Evolutionary conservation across 2,113 vertebrate species (phyloP).

Genomic region (Pycnonotus jocosus): DNA sequence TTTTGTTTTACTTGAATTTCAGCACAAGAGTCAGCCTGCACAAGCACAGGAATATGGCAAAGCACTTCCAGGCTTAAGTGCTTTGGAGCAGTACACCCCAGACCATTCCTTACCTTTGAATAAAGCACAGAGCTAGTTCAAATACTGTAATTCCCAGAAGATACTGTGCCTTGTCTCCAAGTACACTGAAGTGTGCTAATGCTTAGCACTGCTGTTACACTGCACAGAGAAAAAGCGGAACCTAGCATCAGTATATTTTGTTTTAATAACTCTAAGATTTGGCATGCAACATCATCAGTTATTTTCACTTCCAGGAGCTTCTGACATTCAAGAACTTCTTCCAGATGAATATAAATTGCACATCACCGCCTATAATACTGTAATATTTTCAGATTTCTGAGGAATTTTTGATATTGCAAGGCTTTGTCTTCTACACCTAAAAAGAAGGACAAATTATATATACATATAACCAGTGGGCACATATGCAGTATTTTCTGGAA

Average conservation of each 20-base stretch:
- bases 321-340: neutral
- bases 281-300: neutral
- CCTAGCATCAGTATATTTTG: neutral
- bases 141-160: neutral
- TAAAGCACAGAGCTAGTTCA: neutral
- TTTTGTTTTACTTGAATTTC: neutral
- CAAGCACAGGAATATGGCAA: neutral
- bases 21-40: neutral
- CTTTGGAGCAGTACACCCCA: neutral
- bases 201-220: neutral
- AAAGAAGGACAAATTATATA: neutral
- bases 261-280: neutral
- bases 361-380: neutral
- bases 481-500: neutral
- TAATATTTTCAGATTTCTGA: neutral
- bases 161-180: neutral
- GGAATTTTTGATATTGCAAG: neutral
- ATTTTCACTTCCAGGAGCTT: neutral
- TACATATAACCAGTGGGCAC: neutral
- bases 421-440: neutral
- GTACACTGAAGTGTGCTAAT: neutral
- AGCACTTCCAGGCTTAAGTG: neutral
- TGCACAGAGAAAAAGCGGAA: neutral
- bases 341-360: neutral
- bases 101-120: neutral